Evolutionary conservation across 1,140 invertebrate species (phyloP).

Genomic region (Drosophila paulistorum): DNA sequence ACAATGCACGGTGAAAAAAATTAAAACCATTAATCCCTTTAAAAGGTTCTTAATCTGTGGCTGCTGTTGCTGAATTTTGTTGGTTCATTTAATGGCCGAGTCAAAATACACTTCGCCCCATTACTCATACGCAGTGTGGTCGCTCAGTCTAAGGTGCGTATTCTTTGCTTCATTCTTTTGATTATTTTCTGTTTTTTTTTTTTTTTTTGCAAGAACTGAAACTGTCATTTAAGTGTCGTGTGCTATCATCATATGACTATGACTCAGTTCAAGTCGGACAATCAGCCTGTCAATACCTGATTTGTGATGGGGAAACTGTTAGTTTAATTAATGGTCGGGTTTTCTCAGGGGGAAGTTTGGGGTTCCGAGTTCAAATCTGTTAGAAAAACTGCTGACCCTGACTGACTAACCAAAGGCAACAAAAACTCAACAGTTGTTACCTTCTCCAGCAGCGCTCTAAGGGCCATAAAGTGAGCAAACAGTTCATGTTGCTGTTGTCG

Average conservation of each 20-base stretch:
- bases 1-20: slow-evolving; percentile 49
- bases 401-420: slow-evolving; percentile 20
- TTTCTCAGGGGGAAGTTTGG: not conserved
- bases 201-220: slow-evolving; percentile 16
- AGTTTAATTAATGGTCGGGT: slow-evolving; percentile 12
- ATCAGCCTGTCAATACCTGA: slow-evolving; percentile 70
- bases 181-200: slow-evolving; percentile 5
- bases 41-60: slow-evolving; percentile 82
- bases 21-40: slow-evolving; percentile 77
- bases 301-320: slow-evolving; percentile 31
- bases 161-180: slow-evolving; percentile 3
- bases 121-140: slow-evolving; percentile 65
- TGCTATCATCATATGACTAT: slow-evolving; percentile 71
- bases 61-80: slow-evolving; percentile 70
- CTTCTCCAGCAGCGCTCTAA: slow-evolving; percentile 49
- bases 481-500: slow-evolving; percentile 36
- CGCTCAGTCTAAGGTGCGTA: slow-evolving; percentile 36
- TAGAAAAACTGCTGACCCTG: slow-evolving; percentile 40
- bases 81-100: slow-evolving; percentile 61
- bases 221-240: slow-evolving; percentile 57
- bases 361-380: slow-evolving; percentile 39
- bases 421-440: slow-evolving; percentile 43
- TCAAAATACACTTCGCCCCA: slow-evolving; percentile 29
- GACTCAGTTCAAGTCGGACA: slow-evolving; percentile 45
- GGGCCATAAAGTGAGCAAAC: slow-evolving; percentile 74